Conservation (phyloP, 2,888 invertebrate genomes). For the Digitonthophagus gazella region DNA sequence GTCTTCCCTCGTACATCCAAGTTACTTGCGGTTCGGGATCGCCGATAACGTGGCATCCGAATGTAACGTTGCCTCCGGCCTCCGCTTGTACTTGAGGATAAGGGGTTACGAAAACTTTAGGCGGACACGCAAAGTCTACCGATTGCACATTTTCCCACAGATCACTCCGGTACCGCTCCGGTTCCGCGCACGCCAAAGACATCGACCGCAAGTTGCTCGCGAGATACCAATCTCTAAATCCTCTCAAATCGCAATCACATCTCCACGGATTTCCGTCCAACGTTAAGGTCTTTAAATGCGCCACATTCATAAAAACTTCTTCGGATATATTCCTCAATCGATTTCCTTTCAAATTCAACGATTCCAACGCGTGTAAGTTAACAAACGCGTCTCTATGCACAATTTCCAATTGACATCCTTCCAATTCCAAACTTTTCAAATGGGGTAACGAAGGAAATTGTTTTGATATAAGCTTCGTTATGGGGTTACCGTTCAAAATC, state of each 20-base stretch:
- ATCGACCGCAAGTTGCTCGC: constrained; percentile 71
- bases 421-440: constrained; percentile 76
- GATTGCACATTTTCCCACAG: constrained; percentile 76
- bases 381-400: constrained; percentile 77
- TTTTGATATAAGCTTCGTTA: constrained; percentile 67
- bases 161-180: constrained; percentile 65
- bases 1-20: constrained; percentile 77
- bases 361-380: constrained; percentile 69
- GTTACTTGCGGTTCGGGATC: constrained; percentile 81
- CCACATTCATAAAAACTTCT: constrained; percentile 67
- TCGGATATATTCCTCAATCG: constrained; percentile 68
- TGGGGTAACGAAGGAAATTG: constrained; percentile 83
- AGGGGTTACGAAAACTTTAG: constrained; percentile 50
- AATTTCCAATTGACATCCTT: constrained; percentile 72
- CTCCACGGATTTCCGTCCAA: constrained; percentile 86
- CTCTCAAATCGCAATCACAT: constrained; percentile 83
- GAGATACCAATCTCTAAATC: constrained; percentile 82
- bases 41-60: constrained; percentile 78
- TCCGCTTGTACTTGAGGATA: constrained; percentile 64
- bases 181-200: constrained; percentile 71
- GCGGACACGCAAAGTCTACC: constrained; percentile 79
- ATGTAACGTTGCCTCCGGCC: constrained; percentile 77
- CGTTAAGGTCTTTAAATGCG: constrained; percentile 75
- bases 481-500: constrained; percentile 78
- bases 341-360: constrained; percentile 80